These are phyloP conservation scores for Heteromormyrus szaboi DNA, from an alignment of 2,797 vertebrate species.

Conservation along the genomic window DNA sequence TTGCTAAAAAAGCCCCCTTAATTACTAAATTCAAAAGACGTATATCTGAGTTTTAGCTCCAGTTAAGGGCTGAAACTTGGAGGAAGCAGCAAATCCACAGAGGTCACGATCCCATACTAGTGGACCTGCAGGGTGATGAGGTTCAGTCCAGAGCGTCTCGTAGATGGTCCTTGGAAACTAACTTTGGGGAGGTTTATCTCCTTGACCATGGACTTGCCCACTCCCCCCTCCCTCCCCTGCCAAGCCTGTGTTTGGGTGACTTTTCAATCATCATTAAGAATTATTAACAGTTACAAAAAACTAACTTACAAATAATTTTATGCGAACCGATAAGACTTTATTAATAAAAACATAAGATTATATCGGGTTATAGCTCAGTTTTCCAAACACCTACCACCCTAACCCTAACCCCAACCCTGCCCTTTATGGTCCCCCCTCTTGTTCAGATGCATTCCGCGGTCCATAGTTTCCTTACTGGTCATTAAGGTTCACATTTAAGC, in stretches of 20 bases:
- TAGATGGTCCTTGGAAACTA: neutral
- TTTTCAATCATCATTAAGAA: neutral
- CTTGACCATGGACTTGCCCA: neutral
- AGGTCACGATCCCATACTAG: neutral
- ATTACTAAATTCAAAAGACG: neutral
- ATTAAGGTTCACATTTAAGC: neutral
- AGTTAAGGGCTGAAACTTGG: neutral
- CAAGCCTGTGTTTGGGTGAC: neutral
- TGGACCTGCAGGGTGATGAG: neutral
- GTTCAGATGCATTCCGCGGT: neutral
- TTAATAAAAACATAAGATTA: neutral
- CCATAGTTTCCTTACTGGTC: neutral
- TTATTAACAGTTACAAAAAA: neutral
- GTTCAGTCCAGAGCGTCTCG: neutral
- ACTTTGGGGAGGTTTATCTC: neutral
- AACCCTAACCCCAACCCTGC: neutral
- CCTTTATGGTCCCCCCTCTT: neutral
- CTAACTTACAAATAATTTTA: neutral
- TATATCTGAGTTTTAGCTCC: neutral
- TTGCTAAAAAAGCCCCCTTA: neutral
- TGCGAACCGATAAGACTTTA: neutral
- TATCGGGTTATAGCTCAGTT: neutral
- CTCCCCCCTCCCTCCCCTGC: too few relatives aligned
- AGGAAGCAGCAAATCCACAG: neutral
- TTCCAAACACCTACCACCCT: neutral